Conservation (phyloP, 2,888 invertebrate genomes). For the Axea sp. region DNA sequence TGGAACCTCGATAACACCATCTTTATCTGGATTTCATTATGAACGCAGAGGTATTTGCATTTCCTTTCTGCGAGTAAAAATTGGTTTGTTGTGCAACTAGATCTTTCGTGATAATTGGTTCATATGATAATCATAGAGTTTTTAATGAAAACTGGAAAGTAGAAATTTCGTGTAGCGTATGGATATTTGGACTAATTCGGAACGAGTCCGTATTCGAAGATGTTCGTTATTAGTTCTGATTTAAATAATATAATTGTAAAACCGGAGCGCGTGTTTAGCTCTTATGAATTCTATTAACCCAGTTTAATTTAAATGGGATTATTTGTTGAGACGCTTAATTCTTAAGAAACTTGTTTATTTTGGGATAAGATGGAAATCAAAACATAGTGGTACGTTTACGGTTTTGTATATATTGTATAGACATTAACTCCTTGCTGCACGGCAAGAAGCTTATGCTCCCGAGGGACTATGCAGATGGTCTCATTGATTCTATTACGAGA, state of each 20-base stretch:
- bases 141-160: slow-evolving; percentile 12
- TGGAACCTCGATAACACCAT: slow-evolving; percentile 22
- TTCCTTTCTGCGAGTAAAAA: slow-evolving; percentile 28
- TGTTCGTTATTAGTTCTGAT: slow-evolving; percentile 1
- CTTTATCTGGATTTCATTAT: slow-evolving; percentile 42
- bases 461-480: slow-evolving; percentile 57
- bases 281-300: slow-evolving; percentile 38
- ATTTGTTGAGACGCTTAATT: slow-evolving; percentile 21
- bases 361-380: slow-evolving; percentile 47
- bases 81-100: slow-evolving; percentile 9
- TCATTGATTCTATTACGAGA: slow-evolving; percentile 72
- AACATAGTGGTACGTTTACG: slow-evolving; percentile 40
- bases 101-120: slow-evolving; percentile 17
- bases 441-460: slow-evolving; percentile 63
- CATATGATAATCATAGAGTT: slow-evolving; percentile 16
- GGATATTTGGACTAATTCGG: slow-evolving; percentile 14
- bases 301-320: slow-evolving; percentile 35
- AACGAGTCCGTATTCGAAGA: not conserved
- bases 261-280: not conserved
- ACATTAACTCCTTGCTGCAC: slow-evolving; percentile 30
- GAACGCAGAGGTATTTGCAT: slow-evolving; percentile 24
- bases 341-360: slow-evolving; percentile 36
- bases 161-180: slow-evolving; percentile 2
- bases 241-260: slow-evolving; percentile 33
- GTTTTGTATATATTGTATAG: slow-evolving; percentile 39